phyloP scores from a whole-genome alignment of 2,113 vertebrate genomes.

The Zosterops hypoxanthus region DNA sequence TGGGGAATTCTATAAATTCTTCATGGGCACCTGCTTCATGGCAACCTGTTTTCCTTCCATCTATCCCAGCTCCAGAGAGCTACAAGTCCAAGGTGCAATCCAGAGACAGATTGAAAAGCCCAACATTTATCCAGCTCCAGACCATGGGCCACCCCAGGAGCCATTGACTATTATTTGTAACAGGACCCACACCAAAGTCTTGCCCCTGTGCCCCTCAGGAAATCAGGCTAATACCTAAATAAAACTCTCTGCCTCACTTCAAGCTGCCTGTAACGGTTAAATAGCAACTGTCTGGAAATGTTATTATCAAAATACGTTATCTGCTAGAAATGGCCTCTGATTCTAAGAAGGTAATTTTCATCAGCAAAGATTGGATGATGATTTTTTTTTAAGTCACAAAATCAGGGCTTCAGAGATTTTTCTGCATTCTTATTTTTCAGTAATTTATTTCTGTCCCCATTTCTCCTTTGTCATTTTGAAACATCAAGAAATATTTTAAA shows the following conservation, averaged over 20 bases:
- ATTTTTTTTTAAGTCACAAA: background rate
- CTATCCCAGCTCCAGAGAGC: background rate
- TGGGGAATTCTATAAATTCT: background rate
- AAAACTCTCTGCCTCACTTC: background rate
- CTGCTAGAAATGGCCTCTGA: background rate
- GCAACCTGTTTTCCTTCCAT: background rate
- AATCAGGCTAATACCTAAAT: background rate
- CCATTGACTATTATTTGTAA: accelerated
- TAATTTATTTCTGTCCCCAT: background rate
- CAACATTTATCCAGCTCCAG: accelerated
- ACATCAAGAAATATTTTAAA: background rate
- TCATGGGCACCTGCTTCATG: background rate
- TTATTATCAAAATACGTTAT: background rate
- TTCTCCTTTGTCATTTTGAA: background rate
- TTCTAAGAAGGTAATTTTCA: background rate
- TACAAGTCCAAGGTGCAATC: background rate
- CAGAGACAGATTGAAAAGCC: background rate
- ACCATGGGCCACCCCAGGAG: accelerated
- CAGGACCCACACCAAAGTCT: background rate
- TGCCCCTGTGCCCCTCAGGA: background rate
- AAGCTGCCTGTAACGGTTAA: background rate
- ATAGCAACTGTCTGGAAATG: background rate
- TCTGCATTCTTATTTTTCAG: background rate
- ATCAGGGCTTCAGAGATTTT: background rate
- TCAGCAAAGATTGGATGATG: background rate